Conservation (phyloP, 1,140 invertebrate genomes). For the Zaprionus africanus region DNA sequence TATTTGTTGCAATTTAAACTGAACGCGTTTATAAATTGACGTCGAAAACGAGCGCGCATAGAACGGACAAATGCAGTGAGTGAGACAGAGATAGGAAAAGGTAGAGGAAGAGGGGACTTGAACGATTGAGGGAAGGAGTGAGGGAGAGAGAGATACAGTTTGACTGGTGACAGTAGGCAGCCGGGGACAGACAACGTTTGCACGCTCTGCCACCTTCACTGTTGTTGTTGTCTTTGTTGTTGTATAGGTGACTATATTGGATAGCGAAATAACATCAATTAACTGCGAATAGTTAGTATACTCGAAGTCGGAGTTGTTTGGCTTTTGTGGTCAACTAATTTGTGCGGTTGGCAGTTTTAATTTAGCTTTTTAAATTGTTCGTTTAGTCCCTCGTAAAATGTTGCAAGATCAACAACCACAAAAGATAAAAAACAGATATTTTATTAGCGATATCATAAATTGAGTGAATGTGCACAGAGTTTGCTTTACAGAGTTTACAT, state of each 20-base stretch:
- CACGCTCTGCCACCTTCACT: conserved; percentile 23
- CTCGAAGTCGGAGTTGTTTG: conserved; percentile 55
- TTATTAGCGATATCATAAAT: neutral
- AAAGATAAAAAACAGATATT: neutral
- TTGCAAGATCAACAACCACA: neutral
- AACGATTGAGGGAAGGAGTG: neutral
- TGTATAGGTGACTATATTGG: conserved; percentile 42
- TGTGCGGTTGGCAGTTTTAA: conserved; percentile 65
- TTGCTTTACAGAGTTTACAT: too few relatives aligned
- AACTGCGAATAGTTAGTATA: conserved; percentile 65
- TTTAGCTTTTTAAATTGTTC: conserved; percentile 42
- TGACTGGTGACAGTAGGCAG: conserved; percentile 29
- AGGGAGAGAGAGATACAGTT: neutral
- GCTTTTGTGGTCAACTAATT: conserved; percentile 67
- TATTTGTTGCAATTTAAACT: conserved; percentile 83
- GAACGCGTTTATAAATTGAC: conserved; percentile 82
- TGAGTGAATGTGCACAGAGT: neutral
- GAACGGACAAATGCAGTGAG: conserved; percentile 22
- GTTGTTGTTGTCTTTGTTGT: neutral
- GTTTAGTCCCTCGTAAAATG: conserved; percentile 2
- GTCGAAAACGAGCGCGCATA: conserved; percentile 62
- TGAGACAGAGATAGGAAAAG: neutral
- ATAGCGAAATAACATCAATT: conserved; percentile 73
- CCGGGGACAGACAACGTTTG: conserved; percentile 36
- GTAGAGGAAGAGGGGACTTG: neutral